phyloP scores from a whole-genome alignment of 2,888 invertebrate species.

The Ashinkailepas kermadecensis region DNA sequence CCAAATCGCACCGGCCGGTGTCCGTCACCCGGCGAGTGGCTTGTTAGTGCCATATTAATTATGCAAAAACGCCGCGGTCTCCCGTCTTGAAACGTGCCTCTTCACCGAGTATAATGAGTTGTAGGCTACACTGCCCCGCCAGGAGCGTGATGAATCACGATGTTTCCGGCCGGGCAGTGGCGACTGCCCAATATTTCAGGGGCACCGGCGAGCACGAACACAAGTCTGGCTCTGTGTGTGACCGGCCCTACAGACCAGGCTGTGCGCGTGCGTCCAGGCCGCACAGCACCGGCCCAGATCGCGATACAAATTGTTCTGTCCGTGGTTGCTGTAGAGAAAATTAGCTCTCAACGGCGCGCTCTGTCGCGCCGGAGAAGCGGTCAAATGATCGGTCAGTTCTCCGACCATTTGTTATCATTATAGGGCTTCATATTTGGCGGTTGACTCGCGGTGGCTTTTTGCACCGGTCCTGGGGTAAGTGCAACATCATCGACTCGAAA shows the following conservation, averaged over 20 bases:
- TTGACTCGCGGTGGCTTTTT: neutral
- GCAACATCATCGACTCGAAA: conserved; percentile 3
- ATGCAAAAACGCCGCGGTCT: conserved; percentile 18
- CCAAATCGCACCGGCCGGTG: too few species aligned
- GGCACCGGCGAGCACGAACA: neutral
- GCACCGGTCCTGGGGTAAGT: neutral
- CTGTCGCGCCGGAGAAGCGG: neutral
- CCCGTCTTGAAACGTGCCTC: conserved; percentile 16
- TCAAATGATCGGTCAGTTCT: conserved; percentile 15
- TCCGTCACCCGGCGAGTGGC: neutral
- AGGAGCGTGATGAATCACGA: neutral
- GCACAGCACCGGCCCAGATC: neutral
- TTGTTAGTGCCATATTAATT: conserved; percentile 21
- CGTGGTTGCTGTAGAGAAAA: neutral
- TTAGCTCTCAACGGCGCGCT: neutral
- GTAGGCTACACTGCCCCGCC: conserved; percentile 1
- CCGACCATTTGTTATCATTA: conserved; percentile 19
- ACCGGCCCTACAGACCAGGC: neutral
- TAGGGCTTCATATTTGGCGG: neutral
- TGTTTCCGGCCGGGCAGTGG: neutral
- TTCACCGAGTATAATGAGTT: conserved; percentile 18
- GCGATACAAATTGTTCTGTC: neutral
- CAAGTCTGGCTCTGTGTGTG: neutral
- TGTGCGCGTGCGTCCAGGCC: neutral
- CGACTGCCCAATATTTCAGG: neutral